Conservation (phyloP, 2,113 vertebrate species). For the Scortum barcoo region DNA sequence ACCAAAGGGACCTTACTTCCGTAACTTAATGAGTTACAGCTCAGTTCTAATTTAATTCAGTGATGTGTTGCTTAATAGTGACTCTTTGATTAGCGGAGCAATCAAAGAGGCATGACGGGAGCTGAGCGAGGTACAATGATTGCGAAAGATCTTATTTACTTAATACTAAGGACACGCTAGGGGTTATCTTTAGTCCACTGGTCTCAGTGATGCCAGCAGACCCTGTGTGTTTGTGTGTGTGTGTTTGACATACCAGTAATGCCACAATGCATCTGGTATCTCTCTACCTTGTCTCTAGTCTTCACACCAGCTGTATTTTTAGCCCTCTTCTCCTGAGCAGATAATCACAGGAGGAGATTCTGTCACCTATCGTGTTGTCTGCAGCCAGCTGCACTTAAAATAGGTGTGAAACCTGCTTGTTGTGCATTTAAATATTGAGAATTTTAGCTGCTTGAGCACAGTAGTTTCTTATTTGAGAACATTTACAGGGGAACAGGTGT, state of each 20-base stretch:
- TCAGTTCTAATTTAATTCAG: constrained; percentile 3
- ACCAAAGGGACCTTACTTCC: not conserved
- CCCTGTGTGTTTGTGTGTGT: constrained; percentile 37
- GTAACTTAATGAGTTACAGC: not conserved
- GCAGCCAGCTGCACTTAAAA: constrained; percentile 36
- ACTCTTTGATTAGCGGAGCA: not conserved
- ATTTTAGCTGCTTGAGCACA: not conserved
- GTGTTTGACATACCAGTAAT: constrained; percentile 68
- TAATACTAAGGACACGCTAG: constrained; percentile 39
- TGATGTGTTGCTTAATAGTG: not conserved
- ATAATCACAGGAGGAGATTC: constrained; percentile 71
- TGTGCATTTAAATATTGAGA: constrained; percentile 9
- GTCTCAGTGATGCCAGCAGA: constrained; percentile 31
- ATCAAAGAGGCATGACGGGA: constrained; percentile 16
- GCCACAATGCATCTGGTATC: constrained; percentile 72
- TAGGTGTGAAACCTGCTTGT: constrained; percentile 27
- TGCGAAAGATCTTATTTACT: constrained; percentile 38
- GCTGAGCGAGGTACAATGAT: not conserved
- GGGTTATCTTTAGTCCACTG: constrained; percentile 67
- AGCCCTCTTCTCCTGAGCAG: constrained; percentile 72
- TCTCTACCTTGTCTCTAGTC: constrained; percentile 74
- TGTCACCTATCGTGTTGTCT: constrained; percentile 60
- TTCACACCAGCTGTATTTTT: constrained; percentile 82
- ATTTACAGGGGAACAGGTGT: not conserved
- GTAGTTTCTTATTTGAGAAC: not conserved